These are phyloP conservation scores for Koerneria pararmatus DNA, from an alignment of 2,888 invertebrate species.

Conservation along the genomic window DNA sequence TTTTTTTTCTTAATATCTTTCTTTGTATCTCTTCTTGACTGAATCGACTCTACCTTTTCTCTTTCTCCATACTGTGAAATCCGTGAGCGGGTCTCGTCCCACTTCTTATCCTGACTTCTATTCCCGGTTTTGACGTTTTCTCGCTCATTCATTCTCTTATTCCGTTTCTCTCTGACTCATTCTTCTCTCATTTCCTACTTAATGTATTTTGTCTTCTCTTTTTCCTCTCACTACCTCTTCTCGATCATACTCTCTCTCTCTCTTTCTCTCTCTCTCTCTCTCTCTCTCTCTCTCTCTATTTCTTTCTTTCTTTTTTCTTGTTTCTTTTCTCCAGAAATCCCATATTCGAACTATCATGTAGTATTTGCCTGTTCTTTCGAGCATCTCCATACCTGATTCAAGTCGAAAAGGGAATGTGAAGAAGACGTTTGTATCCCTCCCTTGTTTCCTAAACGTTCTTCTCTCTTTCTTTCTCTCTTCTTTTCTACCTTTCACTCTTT, in stretches of 20 bases:
- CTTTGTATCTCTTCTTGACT: too few relatives aligned
- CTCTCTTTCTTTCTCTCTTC: conserved; percentile 10
- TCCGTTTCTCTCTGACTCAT: background rate
- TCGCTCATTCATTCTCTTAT: background rate
- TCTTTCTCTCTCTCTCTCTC: background rate
- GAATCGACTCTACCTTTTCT: too few relatives aligned
- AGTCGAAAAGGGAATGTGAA: too few relatives aligned
- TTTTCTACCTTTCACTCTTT: conserved; percentile 3
- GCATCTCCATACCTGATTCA: too few relatives aligned
- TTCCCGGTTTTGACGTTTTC: background rate
- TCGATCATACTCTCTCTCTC: background rate
- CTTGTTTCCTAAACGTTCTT: conserved; percentile 2
- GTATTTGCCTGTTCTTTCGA: too few relatives aligned
- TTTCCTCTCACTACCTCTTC: conserved; percentile 8
- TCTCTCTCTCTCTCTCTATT: too few relatives aligned
- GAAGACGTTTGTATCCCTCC: too few relatives aligned
- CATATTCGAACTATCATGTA: too few relatives aligned
- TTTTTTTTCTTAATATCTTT: too few relatives aligned
- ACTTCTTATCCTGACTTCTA: conserved; percentile 2
- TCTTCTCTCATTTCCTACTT: background rate
- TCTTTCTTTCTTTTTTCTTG: too few relatives aligned
- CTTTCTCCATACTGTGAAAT: conserved; percentile 17
- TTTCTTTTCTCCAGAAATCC: too few relatives aligned
- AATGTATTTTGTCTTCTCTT: background rate
- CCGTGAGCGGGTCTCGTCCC: conserved; percentile 28